A percentile compares a stretch with the other conserved stretches of the same genome.
Conservation (phyloP, 1,140 invertebrate genomes). For the Dryas iulia region DNA sequence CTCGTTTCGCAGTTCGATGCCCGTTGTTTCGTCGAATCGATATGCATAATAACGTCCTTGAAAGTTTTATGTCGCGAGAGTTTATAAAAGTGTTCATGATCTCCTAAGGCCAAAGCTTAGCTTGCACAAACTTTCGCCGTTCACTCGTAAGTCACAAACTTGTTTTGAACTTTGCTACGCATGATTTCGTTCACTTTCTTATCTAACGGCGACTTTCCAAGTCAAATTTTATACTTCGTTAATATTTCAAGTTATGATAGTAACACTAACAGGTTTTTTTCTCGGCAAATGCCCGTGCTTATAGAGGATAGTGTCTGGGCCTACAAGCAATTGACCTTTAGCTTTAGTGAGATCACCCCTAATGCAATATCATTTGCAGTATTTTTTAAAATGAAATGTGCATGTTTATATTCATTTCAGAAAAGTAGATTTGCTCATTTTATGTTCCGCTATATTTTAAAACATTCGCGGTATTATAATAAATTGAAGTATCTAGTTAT, state of each 20-base stretch:
- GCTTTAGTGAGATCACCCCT: conserved; percentile 31
- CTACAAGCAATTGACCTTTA: conserved; percentile 60
- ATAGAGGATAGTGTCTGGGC: conserved; percentile 50
- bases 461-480: background rate
- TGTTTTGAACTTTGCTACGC: conserved; percentile 49
- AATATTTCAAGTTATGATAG: background rate
- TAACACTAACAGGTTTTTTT: conserved; percentile 23
- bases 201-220: conserved; percentile 52
- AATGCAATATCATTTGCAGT: conserved; percentile 6
- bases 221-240: conserved; percentile 13
- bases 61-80: conserved; percentile 53
- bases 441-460: background rate
- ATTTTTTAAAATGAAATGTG: background rate
- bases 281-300: conserved; percentile 55
- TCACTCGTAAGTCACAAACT: conserved; percentile 60
- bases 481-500: background rate
- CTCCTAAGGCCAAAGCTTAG: conserved; percentile 38
- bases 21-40: conserved; percentile 73
- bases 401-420: background rate
- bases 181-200: conserved; percentile 45
- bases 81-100: conserved; percentile 49
- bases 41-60: conserved; percentile 74
- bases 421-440: background rate
- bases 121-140: conserved; percentile 38
- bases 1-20: conserved; percentile 77